A percentile compares a stretch with the other conserved stretches of the same genome.
Conservation (phyloP, 2,113 vertebrate genomes). For the Sinosuthora webbiana region DNA sequence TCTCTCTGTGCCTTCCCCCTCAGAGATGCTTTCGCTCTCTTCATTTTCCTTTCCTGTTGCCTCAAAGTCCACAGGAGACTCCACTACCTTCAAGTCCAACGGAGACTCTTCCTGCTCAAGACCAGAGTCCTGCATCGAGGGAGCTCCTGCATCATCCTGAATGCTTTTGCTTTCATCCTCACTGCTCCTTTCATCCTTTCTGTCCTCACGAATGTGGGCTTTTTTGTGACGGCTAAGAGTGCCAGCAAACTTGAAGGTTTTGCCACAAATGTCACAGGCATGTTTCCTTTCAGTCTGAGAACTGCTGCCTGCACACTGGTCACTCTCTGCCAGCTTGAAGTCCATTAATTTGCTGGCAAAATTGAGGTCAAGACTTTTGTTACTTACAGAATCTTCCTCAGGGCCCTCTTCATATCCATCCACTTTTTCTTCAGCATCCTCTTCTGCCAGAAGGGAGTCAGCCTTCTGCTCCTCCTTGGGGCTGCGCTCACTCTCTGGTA, state of each 20-base stretch:
- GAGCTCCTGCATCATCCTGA: slow-evolving; percentile 36
- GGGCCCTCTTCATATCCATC: slow-evolving; percentile 58
- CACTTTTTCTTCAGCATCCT: slow-evolving; percentile 43
- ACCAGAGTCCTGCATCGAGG: slow-evolving; percentile 8
- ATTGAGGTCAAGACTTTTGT: slow-evolving; percentile 94
- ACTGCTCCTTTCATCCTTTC: slow-evolving; percentile 54
- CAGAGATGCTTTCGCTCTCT: slow-evolving; percentile 76
- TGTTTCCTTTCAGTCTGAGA: slow-evolving; percentile 82
- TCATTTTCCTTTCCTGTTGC: slow-evolving; percentile 67
- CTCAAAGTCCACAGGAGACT: slow-evolving; percentile 60
- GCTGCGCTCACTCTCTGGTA: background rate
- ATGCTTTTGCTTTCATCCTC: slow-evolving; percentile 48
- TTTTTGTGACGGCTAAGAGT: slow-evolving; percentile 91
- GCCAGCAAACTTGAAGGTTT: slow-evolving; percentile 91
- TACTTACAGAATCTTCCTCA: slow-evolving; percentile 89
- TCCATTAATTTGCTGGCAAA: slow-evolving; percentile 93
- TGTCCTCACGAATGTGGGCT: slow-evolving; percentile 80
- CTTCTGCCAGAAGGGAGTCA: slow-evolving; percentile 31
- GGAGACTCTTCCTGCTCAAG: slow-evolving; percentile 57
- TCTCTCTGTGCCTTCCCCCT: slow-evolving; percentile 79
- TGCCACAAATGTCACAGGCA: slow-evolving; percentile 84
- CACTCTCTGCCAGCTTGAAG: slow-evolving; percentile 85
- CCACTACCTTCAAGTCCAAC: slow-evolving; percentile 60
- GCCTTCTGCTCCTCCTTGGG: slow-evolving; percentile 35
- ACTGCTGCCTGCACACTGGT: slow-evolving; percentile 38